These are phyloP conservation scores for Heliconius hermathena DNA, from an alignment of 1,140 invertebrate species.

Conservation along the genomic window DNA sequence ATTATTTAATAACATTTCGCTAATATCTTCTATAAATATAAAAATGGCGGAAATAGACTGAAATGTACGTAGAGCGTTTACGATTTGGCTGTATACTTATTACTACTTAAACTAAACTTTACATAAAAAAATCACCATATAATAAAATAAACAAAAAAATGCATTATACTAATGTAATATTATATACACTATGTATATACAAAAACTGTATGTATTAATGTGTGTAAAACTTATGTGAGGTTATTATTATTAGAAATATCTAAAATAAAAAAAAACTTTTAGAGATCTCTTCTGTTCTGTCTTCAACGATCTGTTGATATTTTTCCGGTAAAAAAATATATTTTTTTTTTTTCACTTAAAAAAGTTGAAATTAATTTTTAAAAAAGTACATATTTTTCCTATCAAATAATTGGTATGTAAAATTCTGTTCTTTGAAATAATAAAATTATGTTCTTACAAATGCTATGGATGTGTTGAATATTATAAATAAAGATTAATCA, in stretches of 20 bases:
- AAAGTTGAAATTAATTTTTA: not conserved
- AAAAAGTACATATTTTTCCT: not conserved
- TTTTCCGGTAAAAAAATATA: too few species aligned
- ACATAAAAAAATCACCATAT: not conserved
- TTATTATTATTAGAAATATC: not conserved
- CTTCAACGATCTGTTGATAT: too few species aligned
- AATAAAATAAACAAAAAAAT: not conserved
- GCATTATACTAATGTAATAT: not conserved
- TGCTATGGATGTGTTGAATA: slow-evolving; percentile 8
- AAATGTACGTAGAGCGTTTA: slow-evolving; percentile 6
- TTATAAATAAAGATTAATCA: not conserved
- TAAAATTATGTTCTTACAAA: not conserved
- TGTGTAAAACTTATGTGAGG: not conserved
- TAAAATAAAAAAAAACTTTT: too few species aligned
- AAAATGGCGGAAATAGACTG: slow-evolving; percentile 10
- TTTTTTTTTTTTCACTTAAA: too few species aligned
- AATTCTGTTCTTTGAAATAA: too few species aligned
- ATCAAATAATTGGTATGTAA: not conserved
- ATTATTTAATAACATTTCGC: not conserved
- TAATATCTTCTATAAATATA: not conserved
- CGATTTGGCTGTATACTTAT: slow-evolving; percentile 9
- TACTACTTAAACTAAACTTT: not conserved
- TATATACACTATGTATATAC: not conserved
- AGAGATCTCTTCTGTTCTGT: too few species aligned
- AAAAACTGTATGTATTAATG: slow-evolving; percentile 10